A percentile compares a stretch with the other conserved stretches of the same genome.
phyloP scores from a whole-genome alignment of 2,797 vertebrate genomes.

The Leontocebus nigricollis region DNA sequence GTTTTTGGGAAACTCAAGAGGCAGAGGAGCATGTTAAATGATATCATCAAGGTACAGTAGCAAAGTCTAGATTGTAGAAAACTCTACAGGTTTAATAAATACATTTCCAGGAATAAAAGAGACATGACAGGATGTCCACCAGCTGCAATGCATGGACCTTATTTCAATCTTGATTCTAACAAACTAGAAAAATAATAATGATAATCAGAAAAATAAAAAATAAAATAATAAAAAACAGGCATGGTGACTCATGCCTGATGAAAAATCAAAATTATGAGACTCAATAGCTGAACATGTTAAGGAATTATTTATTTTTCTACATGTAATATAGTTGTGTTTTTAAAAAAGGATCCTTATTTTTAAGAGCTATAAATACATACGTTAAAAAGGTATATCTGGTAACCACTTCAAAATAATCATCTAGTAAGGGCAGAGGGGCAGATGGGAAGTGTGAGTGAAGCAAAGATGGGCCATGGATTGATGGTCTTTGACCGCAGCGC shows the following conservation, averaged over 20 bases:
- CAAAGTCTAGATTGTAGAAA: background rate
- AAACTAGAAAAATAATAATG: background rate
- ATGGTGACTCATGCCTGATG: background rate
- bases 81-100: background rate
- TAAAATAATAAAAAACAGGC: background rate
- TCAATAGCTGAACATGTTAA: background rate
- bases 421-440: background rate
- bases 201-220: background rate
- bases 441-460: background rate
- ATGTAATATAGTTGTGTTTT: background rate
- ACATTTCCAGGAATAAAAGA: background rate
- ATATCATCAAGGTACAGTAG: background rate
- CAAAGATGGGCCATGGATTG: background rate
- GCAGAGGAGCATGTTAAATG: background rate
- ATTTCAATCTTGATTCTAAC: background rate
- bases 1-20: background rate
- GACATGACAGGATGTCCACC: background rate
- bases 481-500: background rate
- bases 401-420: conserved; percentile 32
- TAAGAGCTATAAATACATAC: conserved; percentile 1
- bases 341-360: conserved; percentile 4
- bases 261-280: background rate
- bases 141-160: background rate
- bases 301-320: conserved; percentile 12
- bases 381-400: background rate